phyloP scores from a whole-genome alignment of 2,113 vertebrate genomes.

The Sturnira hondurensis region DNA sequence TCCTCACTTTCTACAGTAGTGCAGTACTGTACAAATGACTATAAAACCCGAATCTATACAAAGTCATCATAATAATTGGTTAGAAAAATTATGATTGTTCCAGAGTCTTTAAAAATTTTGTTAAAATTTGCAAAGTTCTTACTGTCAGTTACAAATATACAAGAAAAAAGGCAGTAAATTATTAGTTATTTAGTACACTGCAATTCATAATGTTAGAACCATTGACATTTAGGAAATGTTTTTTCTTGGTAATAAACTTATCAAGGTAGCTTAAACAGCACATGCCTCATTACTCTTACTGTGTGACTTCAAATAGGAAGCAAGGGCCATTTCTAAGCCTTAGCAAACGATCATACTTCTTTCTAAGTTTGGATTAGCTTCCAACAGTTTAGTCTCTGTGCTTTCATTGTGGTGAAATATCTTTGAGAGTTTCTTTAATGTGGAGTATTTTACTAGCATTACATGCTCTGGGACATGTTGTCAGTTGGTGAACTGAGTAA shows the following conservation, averaged over 20 bases:
- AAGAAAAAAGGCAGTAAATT: not conserved
- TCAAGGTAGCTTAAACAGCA: not conserved
- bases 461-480: not conserved
- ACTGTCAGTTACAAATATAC: not conserved
- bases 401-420: not conserved
- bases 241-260: not conserved
- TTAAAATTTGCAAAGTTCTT: not conserved
- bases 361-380: not conserved
- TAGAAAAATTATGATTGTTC: not conserved
- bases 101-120: not conserved
- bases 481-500: not conserved
- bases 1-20: not conserved
- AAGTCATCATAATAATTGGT: not conserved
- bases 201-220: not conserved
- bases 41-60: not conserved
- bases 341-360: not conserved
- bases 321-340: not conserved
- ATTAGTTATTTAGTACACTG: not conserved
- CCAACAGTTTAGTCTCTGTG: not conserved
- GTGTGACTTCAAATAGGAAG: not conserved
- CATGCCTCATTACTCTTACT: not conserved
- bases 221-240: not conserved
- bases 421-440: not conserved
- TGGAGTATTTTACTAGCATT: not conserved
- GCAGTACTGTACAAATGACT: not conserved